A percentile compares a stretch with the other conserved stretches of the same genome.
These are phyloP conservation scores for Pediacus dermestoides DNA, from an alignment of 2,888 invertebrate genomes.

Conservation along the genomic window DNA sequence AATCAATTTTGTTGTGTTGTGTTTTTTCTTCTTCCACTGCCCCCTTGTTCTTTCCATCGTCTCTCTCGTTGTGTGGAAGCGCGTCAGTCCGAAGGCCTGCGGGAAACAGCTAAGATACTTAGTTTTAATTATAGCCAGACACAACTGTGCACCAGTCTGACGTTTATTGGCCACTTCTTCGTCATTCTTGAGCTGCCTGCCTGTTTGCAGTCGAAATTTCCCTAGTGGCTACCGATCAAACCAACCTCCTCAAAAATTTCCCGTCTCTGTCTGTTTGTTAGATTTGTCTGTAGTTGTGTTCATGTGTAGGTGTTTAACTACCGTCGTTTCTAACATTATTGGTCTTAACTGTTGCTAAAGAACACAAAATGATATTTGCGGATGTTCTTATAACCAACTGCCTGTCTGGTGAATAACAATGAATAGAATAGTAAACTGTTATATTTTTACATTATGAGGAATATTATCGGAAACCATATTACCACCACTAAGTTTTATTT, in stretches of 20 bases:
- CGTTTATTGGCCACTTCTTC: slow-evolving; percentile 45
- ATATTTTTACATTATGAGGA: too few species aligned
- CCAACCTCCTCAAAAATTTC: slow-evolving; percentile 11
- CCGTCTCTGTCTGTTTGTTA: slow-evolving; percentile 6
- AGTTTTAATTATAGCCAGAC: slow-evolving; percentile 48
- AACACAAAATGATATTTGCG: too few species aligned
- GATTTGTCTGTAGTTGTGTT: too few species aligned
- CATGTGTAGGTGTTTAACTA: too few species aligned
- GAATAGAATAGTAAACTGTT: too few species aligned
- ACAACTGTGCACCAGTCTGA: slow-evolving; percentile 38
- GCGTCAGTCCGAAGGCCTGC: slow-evolving; percentile 29
- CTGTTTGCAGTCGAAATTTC: slow-evolving; percentile 37
- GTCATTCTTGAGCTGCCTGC: slow-evolving; percentile 35
- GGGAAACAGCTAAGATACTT: slow-evolving; percentile 42
- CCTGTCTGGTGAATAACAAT: too few species aligned
- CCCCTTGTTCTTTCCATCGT: not conserved
- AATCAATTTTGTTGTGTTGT: slow-evolving; percentile 43
- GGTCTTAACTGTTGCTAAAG: too few species aligned
- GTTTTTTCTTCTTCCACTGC: slow-evolving; percentile 20
- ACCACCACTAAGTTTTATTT: too few species aligned
- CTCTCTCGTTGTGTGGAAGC: slow-evolving; percentile 10
- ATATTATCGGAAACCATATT: too few species aligned
- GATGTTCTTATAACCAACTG: too few species aligned
- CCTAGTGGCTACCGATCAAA: slow-evolving; percentile 34
- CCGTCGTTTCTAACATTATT: too few species aligned